These are phyloP conservation scores for Notothenia coriiceps DNA, from an alignment of 2,113 vertebrate genomes.

Conservation along the genomic window DNA sequence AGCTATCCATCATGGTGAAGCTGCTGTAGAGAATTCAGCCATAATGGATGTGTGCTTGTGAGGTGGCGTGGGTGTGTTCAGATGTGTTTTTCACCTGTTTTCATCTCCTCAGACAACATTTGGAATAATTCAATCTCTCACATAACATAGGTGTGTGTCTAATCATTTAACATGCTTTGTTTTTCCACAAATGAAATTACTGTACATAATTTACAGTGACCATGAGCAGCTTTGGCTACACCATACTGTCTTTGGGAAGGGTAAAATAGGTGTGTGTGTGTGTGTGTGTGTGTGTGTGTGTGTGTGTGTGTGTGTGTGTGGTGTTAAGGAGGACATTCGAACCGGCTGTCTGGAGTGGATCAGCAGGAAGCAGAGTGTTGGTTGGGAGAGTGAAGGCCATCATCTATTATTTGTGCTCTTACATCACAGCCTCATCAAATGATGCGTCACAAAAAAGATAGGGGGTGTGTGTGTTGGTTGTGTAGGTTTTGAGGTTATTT, in stretches of 20 bases:
- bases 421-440: conserved; percentile 54
- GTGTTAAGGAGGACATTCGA: conserved; percentile 12
- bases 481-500: conserved; percentile 19
- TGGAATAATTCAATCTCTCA: not conserved
- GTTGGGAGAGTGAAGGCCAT: conserved; percentile 29
- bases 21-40: conserved; percentile 57
- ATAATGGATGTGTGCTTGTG: conserved; percentile 42
- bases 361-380: conserved; percentile 26
- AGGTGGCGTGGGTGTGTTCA: conserved; percentile 56
- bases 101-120: conserved; percentile 3
- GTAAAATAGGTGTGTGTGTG: conserved; percentile 12
- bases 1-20: conserved; percentile 46
- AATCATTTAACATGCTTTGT: not conserved
- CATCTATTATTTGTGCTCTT: conserved; percentile 53
- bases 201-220: not conserved
- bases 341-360: conserved; percentile 26
- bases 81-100: conserved; percentile 16
- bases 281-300: not conserved
- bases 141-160: not conserved
- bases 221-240: not conserved
- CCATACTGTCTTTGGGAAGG: not conserved
- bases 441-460: conserved; percentile 49
- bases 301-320: not conserved
- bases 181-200: not conserved
- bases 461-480: not conserved